Base-by-base conservation (phyloP, 2,888 invertebrate genomes). In the Epinotia brunnichana region DNA sequence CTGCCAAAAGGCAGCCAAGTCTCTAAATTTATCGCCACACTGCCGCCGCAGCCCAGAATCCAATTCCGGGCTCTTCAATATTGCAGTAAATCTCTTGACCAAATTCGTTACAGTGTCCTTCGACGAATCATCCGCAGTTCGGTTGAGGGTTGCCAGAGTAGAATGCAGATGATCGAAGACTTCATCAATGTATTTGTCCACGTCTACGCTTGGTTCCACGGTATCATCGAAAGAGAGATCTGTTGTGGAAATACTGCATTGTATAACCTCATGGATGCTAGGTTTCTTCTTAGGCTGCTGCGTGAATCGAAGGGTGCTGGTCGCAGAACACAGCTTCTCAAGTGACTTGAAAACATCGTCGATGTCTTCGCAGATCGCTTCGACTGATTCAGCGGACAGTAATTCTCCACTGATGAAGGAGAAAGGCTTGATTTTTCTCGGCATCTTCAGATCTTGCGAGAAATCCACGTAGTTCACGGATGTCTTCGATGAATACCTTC, bases 181-280 rank as follows among this genome's bases (percentile, higher is more conserved):
- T 74, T 91, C 90, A 73, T 92, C 91, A 2, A 92, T 91, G 15
- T 82, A 90, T 41, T 79, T 82, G 21, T 89, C 89, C 0, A 92
- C 80, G 29, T 87, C 86, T 74, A 85, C 87, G 19, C 79, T 80
- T 51, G 85, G 83, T 29, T 78, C 78, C 10, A 69, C 66, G 0
- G 90, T 91, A 54, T 92, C 91, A 73, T 92, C 91, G 48, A 91
- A 92, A 0, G 91, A 91, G 0, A 91, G 77, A 51, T 84, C 89
- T 2, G 78, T 82, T 0, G 81, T 81, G 0, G 91, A 90, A 24
- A 92, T 87, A 74, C 91, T 92, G 78, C 92, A 92, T 53, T 86
- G 82, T 0, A 92, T 85, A 0, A 83, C 75, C 11, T 90, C 87
- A 48, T 90, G 87, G 3, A 87, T 53, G 10, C 56, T 61, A 3